Conservation (phyloP, 2,113 vertebrate species). For the Marcusenius ussheri region DNA sequence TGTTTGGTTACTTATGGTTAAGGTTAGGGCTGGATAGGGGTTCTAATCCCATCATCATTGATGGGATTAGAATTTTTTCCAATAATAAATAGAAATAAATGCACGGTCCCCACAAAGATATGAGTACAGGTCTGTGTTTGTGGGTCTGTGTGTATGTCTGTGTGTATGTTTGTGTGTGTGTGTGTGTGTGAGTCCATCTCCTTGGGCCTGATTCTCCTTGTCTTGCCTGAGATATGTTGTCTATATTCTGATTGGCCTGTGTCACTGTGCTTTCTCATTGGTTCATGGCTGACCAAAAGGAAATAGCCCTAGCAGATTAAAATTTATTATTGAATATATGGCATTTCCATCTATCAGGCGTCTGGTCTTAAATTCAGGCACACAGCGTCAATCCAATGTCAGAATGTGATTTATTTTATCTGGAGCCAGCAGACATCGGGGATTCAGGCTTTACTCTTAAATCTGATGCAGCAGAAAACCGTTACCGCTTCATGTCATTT, state of each 20-base stretch:
- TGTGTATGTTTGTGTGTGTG: not conserved
- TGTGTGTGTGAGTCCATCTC: not conserved
- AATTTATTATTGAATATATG: not conserved
- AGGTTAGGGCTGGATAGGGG: not conserved
- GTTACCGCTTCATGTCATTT: not conserved
- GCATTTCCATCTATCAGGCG: not conserved
- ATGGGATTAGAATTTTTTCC: not conserved
- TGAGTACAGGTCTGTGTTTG: not conserved
- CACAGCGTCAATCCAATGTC: not conserved
- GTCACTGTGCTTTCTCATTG: not conserved
- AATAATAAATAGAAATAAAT: not conserved
- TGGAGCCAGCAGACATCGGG: not conserved
- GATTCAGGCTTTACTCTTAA: not conserved
- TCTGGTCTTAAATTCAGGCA: slow-evolving; percentile 3
- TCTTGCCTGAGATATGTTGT: not conserved
- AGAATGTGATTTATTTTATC: slow-evolving; percentile 7
- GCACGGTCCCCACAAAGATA: not conserved
- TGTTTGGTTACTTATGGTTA: not conserved
- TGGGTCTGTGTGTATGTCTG: not conserved
- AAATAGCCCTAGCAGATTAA: not conserved
- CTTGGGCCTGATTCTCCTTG: not conserved
- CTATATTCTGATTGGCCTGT: not conserved
- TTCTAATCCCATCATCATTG: not conserved
- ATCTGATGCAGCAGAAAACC: not conserved
- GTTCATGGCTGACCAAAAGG: not conserved